Evolutionary conservation across 2,888 invertebrate species (phyloP), one percentile per base, ranked within the genome.

Genomic region (Apamea monoglypha): DNA sequence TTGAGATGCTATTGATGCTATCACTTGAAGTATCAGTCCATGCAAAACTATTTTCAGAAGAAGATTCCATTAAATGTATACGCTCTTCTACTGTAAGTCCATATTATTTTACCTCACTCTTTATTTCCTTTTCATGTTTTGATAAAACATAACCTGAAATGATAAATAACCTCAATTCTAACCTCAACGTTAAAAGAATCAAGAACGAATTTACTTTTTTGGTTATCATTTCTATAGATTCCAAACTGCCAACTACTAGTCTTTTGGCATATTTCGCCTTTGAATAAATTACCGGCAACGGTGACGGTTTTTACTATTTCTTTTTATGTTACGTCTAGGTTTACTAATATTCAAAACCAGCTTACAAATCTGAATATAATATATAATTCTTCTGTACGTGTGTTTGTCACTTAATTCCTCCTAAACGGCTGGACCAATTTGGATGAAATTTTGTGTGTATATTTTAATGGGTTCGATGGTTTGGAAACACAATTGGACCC

Each of bases 11-110:
- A 63, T 85, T 87, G 14, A 72, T 83, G 80, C 87, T 90, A 75
- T 92, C 91, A 75, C 86, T 91, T 50, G 95, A 94, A 74, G 93
- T 92, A 78, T 91, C 90, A 10, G 92, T 91, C 95, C 95, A 95
- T 64, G 89, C 83, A 84, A 95, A 95, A 88, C 91, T 93, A 70
- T 93, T 92, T 63, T 94, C 93, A 68, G 92, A 92, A 72, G 92
- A 93, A 44, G 91, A 91, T 64, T 91, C 93, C 94, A 94, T 93
- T 83, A 68, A 85, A 72, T 16, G 16, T 32, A 29, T 61, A 40
- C 14, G 21, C 2, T 14, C n/a, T 73, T 63, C 10, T 47, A 25
- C 16, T 21, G 3, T 16, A 12, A 32, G 59, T 36, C 16, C 21
- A 21, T 59, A n/a, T 50, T 66, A 73, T 50, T 80, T 40, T 32